Conservation (phyloP, 2,888 invertebrate species). For the Heliconius aoede region DNA sequence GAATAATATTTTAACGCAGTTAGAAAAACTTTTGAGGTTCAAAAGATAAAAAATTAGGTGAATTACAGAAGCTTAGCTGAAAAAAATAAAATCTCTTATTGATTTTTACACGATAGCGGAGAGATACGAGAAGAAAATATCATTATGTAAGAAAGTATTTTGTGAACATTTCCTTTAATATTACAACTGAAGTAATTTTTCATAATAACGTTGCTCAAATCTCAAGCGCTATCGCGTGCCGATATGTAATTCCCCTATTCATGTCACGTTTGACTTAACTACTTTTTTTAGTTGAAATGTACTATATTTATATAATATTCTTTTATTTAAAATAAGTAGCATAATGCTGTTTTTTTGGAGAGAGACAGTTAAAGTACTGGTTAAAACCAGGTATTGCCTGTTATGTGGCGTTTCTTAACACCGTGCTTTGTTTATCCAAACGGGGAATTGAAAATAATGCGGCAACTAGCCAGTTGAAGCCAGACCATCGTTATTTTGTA, state of each 20-base stretch:
- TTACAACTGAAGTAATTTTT: neutral
- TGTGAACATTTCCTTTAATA: neutral
- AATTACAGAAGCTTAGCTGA: too few species aligned
- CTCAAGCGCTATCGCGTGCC: slow-evolving; percentile 6
- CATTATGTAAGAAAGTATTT: neutral
- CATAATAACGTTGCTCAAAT: neutral
- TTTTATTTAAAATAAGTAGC: neutral
- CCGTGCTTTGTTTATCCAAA: too few species aligned
- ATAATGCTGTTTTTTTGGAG: neutral
- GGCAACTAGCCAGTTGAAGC: too few species aligned
- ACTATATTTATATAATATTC: neutral
- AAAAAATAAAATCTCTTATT: too few species aligned
- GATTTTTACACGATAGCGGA: too few species aligned
- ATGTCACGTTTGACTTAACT: slow-evolving; percentile 1
- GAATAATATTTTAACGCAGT: neutral
- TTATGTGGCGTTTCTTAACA: too few species aligned
- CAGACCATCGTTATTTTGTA: too few species aligned
- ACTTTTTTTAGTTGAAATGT: neutral
- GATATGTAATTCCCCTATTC: slow-evolving; percentile 4
- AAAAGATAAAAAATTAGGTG: too few species aligned
- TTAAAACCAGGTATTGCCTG: too few species aligned
- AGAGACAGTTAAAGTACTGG: too few species aligned
- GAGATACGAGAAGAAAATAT: too few species aligned
- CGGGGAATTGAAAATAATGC: too few species aligned
- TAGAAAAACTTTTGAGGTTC: neutral